Conservation (phyloP, 2,888 invertebrate species). For the Sinohyriopsis cumingii region DNA sequence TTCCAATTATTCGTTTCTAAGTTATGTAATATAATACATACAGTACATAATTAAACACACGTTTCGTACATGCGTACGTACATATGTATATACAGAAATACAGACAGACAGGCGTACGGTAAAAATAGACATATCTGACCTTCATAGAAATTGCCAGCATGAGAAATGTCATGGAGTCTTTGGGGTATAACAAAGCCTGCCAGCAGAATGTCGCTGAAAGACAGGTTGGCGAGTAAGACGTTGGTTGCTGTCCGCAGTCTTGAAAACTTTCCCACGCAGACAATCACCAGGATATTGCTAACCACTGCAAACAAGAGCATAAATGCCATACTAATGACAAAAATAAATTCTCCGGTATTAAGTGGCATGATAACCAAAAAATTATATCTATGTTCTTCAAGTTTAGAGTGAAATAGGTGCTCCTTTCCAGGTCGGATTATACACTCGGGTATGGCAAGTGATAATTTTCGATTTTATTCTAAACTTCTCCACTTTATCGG, state of each 20-base stretch:
- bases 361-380: too few species aligned
- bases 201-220: slow-evolving; percentile 59
- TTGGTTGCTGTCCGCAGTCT: slow-evolving; percentile 55
- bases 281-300: slow-evolving; percentile 47
- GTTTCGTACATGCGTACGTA: too few species aligned
- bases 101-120: neutral
- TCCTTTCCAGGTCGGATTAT: too few species aligned
- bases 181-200: slow-evolving; percentile 58
- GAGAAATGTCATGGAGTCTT: slow-evolving; percentile 60
- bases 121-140: slow-evolving; percentile 35
- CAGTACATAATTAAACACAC: too few species aligned
- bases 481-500: too few species aligned
- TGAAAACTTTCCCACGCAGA: slow-evolving; percentile 39
- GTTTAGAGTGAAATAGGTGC: too few species aligned
- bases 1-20: too few species aligned
- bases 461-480: too few species aligned
- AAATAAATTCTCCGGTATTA: slow-evolving; percentile 18
- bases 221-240: slow-evolving; percentile 58
- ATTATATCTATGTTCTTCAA: too few species aligned
- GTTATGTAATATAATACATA: too few species aligned
- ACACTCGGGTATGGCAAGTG: too few species aligned
- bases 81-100: too few species aligned
- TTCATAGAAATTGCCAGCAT: slow-evolving; percentile 53
- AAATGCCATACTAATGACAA: slow-evolving; percentile 29
- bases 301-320: slow-evolving; percentile 45